A percentile compares a stretch with the other conserved stretches of the same genome.
Conservation (phyloP, 2,888 invertebrate species). For the Stenolophus ochropezus region DNA sequence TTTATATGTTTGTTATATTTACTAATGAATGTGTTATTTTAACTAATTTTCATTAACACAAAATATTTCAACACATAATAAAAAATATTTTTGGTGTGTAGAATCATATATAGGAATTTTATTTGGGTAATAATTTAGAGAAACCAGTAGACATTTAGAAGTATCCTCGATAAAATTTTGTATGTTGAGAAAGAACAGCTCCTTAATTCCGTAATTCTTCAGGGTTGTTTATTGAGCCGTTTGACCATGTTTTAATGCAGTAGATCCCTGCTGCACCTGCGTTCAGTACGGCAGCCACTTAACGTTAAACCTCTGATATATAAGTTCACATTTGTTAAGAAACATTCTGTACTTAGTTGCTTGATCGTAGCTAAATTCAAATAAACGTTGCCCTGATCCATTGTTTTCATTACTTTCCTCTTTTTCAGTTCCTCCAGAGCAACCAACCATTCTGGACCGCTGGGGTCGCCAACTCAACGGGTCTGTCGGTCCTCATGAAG, state of each 20-base stretch:
- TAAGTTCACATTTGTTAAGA: constrained; percentile 49
- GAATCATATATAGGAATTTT: too few species aligned
- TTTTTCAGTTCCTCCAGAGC: constrained; percentile 90
- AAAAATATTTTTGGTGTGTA: too few species aligned
- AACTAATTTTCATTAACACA: too few species aligned
- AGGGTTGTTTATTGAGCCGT: constrained; percentile 43
- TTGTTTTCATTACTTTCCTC: background rate
- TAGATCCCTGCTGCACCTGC: constrained; percentile 35
- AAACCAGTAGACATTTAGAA: too few species aligned
- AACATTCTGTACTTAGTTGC: constrained; percentile 8
- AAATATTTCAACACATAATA: too few species aligned
- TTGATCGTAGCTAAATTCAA: constrained; percentile 15
- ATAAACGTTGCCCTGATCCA: background rate
- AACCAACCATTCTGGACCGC: constrained; percentile 88
- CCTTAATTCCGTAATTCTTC: constrained; percentile 45
- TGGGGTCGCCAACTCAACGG: constrained; percentile 89
- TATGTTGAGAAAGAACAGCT: too few species aligned
- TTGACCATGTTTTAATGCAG: constrained; percentile 35
- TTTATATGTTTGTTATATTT: too few species aligned
- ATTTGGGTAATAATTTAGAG: too few species aligned
- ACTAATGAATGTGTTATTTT: too few species aligned
- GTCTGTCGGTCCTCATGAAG: constrained; percentile 89
- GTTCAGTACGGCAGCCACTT: background rate
- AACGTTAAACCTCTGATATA: constrained; percentile 49
- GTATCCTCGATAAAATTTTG: too few species aligned